Evolutionary conservation across 2,888 invertebrate genomes (phyloP).

Genomic region (Coelopa pilipes): DNA sequence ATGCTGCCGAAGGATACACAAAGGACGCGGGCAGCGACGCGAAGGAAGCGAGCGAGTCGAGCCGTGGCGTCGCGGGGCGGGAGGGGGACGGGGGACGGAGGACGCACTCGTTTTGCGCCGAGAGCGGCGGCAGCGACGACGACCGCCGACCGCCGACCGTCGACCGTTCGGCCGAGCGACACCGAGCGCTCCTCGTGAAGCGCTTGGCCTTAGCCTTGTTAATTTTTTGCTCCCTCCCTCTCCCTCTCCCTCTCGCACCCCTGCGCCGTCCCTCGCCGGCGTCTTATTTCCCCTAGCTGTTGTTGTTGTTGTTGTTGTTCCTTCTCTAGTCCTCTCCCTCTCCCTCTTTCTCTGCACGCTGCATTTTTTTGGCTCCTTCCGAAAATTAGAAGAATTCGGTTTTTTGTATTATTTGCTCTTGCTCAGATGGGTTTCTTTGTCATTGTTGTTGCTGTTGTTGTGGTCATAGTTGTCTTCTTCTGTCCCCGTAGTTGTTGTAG

Average conservation of each 20-base stretch:
- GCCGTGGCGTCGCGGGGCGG: conserved; percentile 36
- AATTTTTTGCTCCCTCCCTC: conserved; percentile 24
- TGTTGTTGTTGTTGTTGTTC: conserved; percentile 22
- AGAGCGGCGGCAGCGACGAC: background rate
- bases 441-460: conserved; percentile 30
- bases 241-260: background rate
- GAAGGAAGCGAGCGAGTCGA: conserved; percentile 27
- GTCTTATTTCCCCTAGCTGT: conserved; percentile 19
- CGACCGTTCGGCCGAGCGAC: background rate
- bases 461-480: background rate
- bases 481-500: too few relatives aligned
- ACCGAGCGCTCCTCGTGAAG: conserved; percentile 35
- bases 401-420: conserved; percentile 21
- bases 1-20: conserved; percentile 40
- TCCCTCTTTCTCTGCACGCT: background rate
- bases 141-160: background rate
- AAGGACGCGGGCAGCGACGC: background rate
- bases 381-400: too few relatives aligned
- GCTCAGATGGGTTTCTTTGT: conserved; percentile 8
- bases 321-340: background rate
- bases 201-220: conserved; percentile 40
- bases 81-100: conserved; percentile 30
- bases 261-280: conserved; percentile 16
- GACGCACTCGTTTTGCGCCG: conserved; percentile 26
- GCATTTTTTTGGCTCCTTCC: background rate